phyloP scores from a whole-genome alignment of 2,888 invertebrate species.

The Chaetogeoica ovagalla region DNA sequence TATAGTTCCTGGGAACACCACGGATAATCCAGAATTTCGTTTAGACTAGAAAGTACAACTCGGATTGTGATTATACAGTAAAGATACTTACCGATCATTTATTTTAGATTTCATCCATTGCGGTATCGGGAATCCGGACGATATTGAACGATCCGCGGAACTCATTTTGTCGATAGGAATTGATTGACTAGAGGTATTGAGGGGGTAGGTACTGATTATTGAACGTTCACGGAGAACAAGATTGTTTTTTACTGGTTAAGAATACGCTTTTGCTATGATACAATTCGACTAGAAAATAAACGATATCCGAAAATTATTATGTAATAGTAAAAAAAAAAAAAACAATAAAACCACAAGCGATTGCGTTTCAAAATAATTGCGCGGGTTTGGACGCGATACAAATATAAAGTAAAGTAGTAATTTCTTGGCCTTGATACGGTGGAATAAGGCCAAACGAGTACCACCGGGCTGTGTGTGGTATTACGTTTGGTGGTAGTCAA shows the following conservation, averaged over 20 bases:
- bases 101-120: slow-evolving; percentile 76
- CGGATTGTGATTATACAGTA: too few species aligned
- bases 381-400: slow-evolving; percentile 13
- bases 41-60: too few species aligned
- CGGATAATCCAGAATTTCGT: too few species aligned
- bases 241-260: slow-evolving; percentile 21
- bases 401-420: background rate
- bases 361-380: slow-evolving; percentile 16
- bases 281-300: slow-evolving; percentile 21
- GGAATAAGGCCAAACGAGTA: slow-evolving; percentile 32
- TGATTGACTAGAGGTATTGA: slow-evolving; percentile 29
- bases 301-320: too few species aligned
- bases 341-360: background rate
- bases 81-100: slow-evolving; percentile 62
- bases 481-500: background rate
- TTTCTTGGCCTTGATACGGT: slow-evolving; percentile 27
- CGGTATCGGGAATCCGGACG: slow-evolving; percentile 68
- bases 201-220: background rate
- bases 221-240: slow-evolving; percentile 1
- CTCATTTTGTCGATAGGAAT: slow-evolving; percentile 49
- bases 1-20: too few species aligned
- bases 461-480: background rate
- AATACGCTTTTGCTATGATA: slow-evolving; percentile 44
- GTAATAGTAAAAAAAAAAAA: background rate
- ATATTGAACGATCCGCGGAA: slow-evolving; percentile 54